Percentiles rank a stretch among this genome's conserved stretches.
Evolutionary conservation across 2,888 invertebrate genomes (phyloP).

Genomic region (Odontomyia ornata): DNA sequence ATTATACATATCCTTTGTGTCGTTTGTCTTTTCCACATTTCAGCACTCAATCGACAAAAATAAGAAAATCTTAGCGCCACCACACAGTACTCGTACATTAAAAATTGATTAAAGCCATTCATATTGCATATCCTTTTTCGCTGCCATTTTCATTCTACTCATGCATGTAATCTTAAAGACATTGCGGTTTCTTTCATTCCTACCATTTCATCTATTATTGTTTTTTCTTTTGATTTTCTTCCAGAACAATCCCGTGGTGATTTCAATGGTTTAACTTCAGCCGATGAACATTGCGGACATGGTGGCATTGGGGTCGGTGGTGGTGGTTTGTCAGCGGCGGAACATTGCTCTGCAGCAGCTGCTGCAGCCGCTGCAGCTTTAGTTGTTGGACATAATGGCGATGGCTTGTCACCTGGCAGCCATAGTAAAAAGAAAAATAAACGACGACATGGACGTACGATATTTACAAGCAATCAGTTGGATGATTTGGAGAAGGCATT

Average conservation of each 20-base stretch:
- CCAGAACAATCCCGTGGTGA: constrained; percentile 53
- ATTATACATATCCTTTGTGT: no score
- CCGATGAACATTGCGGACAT: constrained; percentile 52
- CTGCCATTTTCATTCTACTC: no score
- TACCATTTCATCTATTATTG: not conserved
- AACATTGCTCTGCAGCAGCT: constrained; percentile 53
- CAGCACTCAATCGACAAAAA: no score
- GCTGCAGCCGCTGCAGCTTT: constrained; percentile 56
- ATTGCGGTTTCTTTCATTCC: constrained; percentile 2
- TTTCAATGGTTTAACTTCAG: constrained; percentile 52
- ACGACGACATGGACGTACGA: constrained; percentile 93
- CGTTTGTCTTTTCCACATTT: no score
- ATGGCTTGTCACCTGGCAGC: constrained; percentile 58
- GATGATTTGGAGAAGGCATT: constrained; percentile 99
- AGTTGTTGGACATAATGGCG: constrained; percentile 39
- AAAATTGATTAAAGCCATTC: no score
- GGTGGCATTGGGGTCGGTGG: constrained; percentile 50
- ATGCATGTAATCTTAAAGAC: not conserved
- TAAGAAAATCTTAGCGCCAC: no score
- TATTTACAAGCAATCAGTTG: constrained; percentile 99
- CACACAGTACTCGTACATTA: no score
- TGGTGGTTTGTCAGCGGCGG: constrained; percentile 49
- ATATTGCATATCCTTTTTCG: no score
- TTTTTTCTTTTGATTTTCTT: constrained; percentile 12
- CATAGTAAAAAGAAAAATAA: constrained; percentile 94